Evolutionary conservation across 2,797 vertebrate genomes (phyloP).

Genomic region (Presbytis comata): DNA sequence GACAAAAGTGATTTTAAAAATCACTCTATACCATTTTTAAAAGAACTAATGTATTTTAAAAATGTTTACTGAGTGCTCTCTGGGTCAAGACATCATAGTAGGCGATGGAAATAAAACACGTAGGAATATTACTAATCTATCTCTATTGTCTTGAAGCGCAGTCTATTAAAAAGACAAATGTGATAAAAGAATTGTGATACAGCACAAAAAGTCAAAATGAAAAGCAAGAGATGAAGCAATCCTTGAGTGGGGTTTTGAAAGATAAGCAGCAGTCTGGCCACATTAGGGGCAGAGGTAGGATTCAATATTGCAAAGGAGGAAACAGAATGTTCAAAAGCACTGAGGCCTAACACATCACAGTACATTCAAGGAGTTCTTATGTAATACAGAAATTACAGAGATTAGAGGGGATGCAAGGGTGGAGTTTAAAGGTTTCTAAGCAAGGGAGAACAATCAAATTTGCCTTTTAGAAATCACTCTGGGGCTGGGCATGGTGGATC

Average conservation of each 20-base stretch:
- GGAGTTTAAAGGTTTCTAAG: neutral
- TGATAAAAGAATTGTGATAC: neutral
- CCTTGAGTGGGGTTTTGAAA: neutral
- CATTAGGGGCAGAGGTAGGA: neutral
- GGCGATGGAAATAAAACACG: neutral
- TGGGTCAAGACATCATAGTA: neutral
- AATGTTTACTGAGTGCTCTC: neutral
- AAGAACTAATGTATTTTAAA: neutral
- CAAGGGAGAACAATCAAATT: neutral
- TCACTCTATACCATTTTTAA: neutral
- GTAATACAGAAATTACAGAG: neutral
- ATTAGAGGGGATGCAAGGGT: neutral
- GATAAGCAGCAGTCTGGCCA: neutral
- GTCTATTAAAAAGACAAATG: neutral
- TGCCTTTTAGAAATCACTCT: neutral
- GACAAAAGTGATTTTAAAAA: neutral
- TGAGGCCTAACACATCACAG: neutral
- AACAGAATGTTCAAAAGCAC: neutral
- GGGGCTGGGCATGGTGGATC: neutral
- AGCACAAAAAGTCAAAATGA: neutral
- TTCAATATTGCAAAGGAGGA: neutral
- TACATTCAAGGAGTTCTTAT: neutral
- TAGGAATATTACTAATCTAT: neutral
- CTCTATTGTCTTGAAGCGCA: neutral
- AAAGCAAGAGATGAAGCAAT: neutral